These are phyloP conservation scores for Mus caroli DNA, from an alignment of 2,797 vertebrate genomes.

Conservation along the genomic window DNA sequence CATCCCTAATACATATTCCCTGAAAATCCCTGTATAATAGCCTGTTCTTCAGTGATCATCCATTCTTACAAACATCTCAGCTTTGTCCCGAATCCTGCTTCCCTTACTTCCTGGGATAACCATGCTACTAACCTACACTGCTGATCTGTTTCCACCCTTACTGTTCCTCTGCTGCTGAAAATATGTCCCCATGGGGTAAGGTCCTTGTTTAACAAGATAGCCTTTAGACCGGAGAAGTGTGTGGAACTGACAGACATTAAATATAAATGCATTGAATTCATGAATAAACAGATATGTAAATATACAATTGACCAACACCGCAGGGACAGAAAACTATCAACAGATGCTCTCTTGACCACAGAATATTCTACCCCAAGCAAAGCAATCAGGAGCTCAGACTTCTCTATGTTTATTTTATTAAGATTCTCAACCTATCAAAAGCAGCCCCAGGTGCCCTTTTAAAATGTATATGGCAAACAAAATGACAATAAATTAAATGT, in stretches of 20 bases:
- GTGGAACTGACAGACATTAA: not conserved
- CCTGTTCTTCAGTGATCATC: not conserved
- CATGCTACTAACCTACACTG: not conserved
- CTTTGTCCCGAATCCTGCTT: not conserved
- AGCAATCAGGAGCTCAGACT: not conserved
- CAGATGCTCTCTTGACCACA: not conserved
- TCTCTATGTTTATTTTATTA: slow-evolving; percentile 4
- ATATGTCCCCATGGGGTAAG: not conserved
- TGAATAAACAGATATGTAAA: slow-evolving; percentile 23
- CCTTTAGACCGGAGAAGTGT: not conserved
- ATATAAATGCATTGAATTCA: not conserved
- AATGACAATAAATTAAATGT: slow-evolving; percentile 53
- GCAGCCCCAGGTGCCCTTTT: not conserved
- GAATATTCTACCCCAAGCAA: not conserved
- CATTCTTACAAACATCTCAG: not conserved
- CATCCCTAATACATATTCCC: not conserved
- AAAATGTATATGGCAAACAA: slow-evolving; percentile 61
- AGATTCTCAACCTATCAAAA: slow-evolving; percentile 27
- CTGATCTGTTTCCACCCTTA: not conserved
- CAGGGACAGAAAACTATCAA: not conserved
- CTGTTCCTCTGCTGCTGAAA: not conserved
- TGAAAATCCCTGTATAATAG: not conserved
- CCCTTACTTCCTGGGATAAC: not conserved
- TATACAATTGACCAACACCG: not conserved
- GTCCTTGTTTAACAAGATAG: not conserved